A percentile compares a stretch with the other conserved stretches of the same genome.
phyloP scores from a whole-genome alignment of 1,140 invertebrate species.

The Saxidomus purpurata region DNA sequence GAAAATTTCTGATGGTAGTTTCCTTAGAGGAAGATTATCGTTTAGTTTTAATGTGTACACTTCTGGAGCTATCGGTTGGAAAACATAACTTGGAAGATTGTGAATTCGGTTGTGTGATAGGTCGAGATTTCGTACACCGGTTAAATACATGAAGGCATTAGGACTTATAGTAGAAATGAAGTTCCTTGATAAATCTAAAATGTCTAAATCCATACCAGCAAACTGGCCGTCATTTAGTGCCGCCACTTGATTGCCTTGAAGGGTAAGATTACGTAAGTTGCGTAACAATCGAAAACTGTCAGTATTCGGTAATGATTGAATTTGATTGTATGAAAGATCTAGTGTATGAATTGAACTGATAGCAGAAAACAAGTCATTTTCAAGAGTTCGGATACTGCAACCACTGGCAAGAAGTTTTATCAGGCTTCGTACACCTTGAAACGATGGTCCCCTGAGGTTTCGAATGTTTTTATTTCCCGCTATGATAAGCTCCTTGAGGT shows the following conservation, averaged over 20 bases:
- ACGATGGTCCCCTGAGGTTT: slow-evolving; percentile 32
- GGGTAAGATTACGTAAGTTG: slow-evolving; percentile 39
- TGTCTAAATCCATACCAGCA: slow-evolving; percentile 37
- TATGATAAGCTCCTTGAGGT: slow-evolving; percentile 15
- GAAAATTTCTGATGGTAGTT: slow-evolving; percentile 23
- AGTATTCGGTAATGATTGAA: slow-evolving; percentile 19
- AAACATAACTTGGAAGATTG: background rate
- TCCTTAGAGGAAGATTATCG: slow-evolving; percentile 18
- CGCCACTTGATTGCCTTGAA: slow-evolving; percentile 36
- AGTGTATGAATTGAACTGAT: slow-evolving; percentile 33
- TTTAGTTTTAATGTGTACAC: slow-evolving; percentile 52
- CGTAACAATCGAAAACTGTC: slow-evolving; percentile 22
- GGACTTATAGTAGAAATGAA: slow-evolving; percentile 11
- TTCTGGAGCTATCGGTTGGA: slow-evolving; percentile 40
- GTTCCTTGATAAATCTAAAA: slow-evolving; percentile 53
- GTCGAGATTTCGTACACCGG: slow-evolving; percentile 35
- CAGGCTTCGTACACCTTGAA: slow-evolving; percentile 38
- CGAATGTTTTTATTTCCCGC: slow-evolving; percentile 44
- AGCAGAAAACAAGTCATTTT: slow-evolving; percentile 49
- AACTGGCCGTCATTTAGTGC: slow-evolving; percentile 47
- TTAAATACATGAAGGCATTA: slow-evolving; percentile 41
- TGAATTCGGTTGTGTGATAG: slow-evolving; percentile 46
- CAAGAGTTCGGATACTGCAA: slow-evolving; percentile 41
- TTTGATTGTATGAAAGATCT: slow-evolving; percentile 53
- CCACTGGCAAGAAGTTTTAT: slow-evolving; percentile 13